Evolutionary conservation across 2,797 vertebrate genomes (phyloP), one percentile per base, ranked within the genome.

Genomic region (Pipistrellus pipistrellus): DNA sequence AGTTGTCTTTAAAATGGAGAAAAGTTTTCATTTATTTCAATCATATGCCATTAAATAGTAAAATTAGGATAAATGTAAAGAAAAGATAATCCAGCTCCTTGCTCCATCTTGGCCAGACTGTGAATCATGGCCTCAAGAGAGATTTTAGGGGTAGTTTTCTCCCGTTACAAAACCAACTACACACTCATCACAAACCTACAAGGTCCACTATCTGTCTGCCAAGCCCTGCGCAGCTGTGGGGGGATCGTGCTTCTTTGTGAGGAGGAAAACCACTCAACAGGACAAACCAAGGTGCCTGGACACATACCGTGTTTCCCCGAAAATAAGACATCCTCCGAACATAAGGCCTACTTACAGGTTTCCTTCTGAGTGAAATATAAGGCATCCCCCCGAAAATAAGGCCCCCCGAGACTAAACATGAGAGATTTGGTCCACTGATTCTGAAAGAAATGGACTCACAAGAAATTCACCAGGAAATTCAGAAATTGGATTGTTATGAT

Each of bases 11-110:
- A 85, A 91, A 93, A 78, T n/a, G 62, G 18, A 90, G 41, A 38
- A 87, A 87, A 78, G 38, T 20, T 53, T 76, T 82, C 66, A 73
- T 30, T 41, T 86, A 76, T 85, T 93, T 57, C 59, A 78, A 64
- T 77, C 76, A 32, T 18, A 38, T 30, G 23, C 7, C 80, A 84
- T 66, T 48, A 48, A 84, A 75, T 2, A 75, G 72, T 38, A 89
- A 92, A 93, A 89, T 2, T 46, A 2, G 9, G 21, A 57, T 55
- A 76, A 35, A 41, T 72, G 2, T 83, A 57, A 71, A 75, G 44
- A 64, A 48, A 91, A 87, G 64, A 69, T 57, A 92, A 69, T 46
- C 12, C 23, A 21, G 6, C 62, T n/a, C 48, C 23, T 73, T 53
- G 55, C 18, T 64, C 62, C 51, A 69, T 44, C 14, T 5, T 44